phyloP scores from a whole-genome alignment of 2,888 invertebrate genomes.

The Caenorhabditis afra region DNA sequence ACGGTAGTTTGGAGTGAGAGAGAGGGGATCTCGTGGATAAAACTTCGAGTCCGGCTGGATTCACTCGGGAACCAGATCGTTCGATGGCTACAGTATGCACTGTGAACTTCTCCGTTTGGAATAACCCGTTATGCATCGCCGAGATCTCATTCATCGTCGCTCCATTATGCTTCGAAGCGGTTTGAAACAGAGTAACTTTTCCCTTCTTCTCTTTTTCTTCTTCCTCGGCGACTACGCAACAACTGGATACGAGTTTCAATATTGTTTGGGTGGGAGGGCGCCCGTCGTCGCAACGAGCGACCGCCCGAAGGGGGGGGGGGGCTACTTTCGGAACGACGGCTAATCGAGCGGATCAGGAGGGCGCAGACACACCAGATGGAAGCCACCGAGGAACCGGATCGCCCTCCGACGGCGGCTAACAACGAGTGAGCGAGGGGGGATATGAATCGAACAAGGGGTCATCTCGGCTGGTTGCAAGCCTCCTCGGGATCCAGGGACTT shows the following conservation, averaged over 20 bases:
- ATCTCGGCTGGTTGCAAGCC: conserved; percentile 30
- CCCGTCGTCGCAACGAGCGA: conserved; percentile 4
- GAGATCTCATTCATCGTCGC: neutral
- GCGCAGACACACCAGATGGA: conserved; percentile 16
- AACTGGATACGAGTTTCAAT: conserved; percentile 54
- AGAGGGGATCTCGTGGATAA: too few relatives aligned
- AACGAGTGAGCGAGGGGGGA: conserved; percentile 10
- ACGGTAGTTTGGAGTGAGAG: too few relatives aligned
- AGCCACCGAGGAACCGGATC: conserved; percentile 19
- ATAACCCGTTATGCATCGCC: conserved; percentile 1
- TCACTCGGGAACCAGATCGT: too few relatives aligned
- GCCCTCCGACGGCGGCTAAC: conserved; percentile 22
- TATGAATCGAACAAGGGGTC: conserved; percentile 34
- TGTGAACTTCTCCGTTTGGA: too few relatives aligned
- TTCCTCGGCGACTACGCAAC: conserved; percentile 32
- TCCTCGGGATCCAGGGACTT: conserved; percentile 3
- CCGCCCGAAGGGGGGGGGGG: neutral
- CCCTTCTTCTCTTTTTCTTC: neutral
- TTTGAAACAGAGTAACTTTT: conserved; percentile 24
- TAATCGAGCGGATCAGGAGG: conserved; percentile 47
- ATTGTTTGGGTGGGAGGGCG: conserved; percentile 46
- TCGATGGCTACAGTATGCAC: too few relatives aligned
- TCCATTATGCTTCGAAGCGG: conserved; percentile 3
- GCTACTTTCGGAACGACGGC: conserved; percentile 30
- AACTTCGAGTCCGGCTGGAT: too few relatives aligned